Evolutionary conservation across 2,888 invertebrate genomes (phyloP).

Genomic region (Drosophila neotestacea): DNA sequence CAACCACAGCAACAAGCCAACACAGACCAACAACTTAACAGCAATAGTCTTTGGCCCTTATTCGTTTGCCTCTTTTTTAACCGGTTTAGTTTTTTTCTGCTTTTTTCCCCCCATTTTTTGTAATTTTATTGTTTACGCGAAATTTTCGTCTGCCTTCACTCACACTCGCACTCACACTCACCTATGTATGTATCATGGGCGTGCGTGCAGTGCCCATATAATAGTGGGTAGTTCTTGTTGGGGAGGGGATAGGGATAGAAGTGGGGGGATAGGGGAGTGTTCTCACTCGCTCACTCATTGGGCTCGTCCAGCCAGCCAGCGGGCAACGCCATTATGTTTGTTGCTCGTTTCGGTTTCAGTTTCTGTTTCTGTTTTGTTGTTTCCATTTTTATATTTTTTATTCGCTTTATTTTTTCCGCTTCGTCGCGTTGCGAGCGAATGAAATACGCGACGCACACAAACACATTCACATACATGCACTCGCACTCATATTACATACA

Average conservation of each 20-base stretch:
- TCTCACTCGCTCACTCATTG: constrained; percentile 21
- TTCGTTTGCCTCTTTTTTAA: constrained; percentile 47
- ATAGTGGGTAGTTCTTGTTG: constrained; percentile 50
- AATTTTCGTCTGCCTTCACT: constrained; percentile 62
- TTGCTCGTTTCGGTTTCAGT: constrained; percentile 55
- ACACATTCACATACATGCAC: constrained; percentile 32
- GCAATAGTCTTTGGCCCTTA: constrained; percentile 42
- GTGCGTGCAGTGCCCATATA: constrained; percentile 66
- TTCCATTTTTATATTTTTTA: constrained; percentile 75
- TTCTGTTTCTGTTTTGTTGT: constrained; percentile 62
- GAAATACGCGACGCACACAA: constrained; percentile 64
- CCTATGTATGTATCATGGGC: constrained; percentile 54
- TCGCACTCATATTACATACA: constrained; percentile 38
- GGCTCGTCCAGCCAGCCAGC: constrained; percentile 47
- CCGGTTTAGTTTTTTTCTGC: constrained; percentile 56
- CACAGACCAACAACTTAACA: constrained; percentile 18
- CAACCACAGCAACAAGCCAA: constrained; percentile 12
- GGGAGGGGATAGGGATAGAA: not conserved
- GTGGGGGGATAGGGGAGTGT: constrained; percentile 11
- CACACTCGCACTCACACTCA: constrained; percentile 20
- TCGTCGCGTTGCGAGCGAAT: constrained; percentile 79
- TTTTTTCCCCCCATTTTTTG: constrained; percentile 38
- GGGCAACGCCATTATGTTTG: constrained; percentile 75
- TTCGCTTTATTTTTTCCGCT: constrained; percentile 81
- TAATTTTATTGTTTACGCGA: constrained; percentile 76